These are phyloP conservation scores for Hydrolagus affinis DNA, from an alignment of 2,113 vertebrate genomes.

Conservation along the genomic window DNA sequence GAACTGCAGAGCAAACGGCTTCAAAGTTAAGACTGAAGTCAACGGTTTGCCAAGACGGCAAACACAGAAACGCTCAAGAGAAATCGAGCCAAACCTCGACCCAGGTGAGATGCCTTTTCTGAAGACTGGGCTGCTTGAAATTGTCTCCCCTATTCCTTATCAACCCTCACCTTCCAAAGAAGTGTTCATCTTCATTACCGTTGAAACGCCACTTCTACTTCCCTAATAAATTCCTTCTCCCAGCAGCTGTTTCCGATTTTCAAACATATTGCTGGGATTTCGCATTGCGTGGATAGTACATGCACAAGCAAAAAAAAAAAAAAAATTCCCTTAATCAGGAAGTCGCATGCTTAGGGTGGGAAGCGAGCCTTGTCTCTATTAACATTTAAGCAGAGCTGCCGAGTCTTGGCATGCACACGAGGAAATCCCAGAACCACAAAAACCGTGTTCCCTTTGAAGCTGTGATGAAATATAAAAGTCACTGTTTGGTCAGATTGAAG, in stretches of 20 bases:
- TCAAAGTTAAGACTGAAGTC: no score
- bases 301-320: not conserved
- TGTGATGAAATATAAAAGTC: slow-evolving; percentile 35
- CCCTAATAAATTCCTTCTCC: slow-evolving; percentile 17
- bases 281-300: not conserved
- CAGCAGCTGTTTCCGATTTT: slow-evolving; percentile 26
- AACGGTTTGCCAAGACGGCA: no score
- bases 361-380: slow-evolving; percentile 22
- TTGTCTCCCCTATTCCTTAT: no score
- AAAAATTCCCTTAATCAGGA: slow-evolving; percentile 8
- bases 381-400: slow-evolving; percentile 18
- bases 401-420: slow-evolving; percentile 31
- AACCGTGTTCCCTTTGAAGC: slow-evolving; percentile 55
- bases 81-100: no score
- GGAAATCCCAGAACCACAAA: slow-evolving; percentile 47
- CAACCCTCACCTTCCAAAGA: no score
- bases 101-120: no score
- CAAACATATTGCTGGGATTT: slow-evolving; percentile 7
- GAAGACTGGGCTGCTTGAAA: no score
- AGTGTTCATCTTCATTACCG: no score
- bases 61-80: no score
- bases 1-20: no score
- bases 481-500: slow-evolving; percentile 39
- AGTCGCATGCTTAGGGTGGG: not conserved
- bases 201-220: slow-evolving; percentile 13